Conservation (phyloP, 2,113 vertebrate species). For the Lophochroa leadbeateri region DNA sequence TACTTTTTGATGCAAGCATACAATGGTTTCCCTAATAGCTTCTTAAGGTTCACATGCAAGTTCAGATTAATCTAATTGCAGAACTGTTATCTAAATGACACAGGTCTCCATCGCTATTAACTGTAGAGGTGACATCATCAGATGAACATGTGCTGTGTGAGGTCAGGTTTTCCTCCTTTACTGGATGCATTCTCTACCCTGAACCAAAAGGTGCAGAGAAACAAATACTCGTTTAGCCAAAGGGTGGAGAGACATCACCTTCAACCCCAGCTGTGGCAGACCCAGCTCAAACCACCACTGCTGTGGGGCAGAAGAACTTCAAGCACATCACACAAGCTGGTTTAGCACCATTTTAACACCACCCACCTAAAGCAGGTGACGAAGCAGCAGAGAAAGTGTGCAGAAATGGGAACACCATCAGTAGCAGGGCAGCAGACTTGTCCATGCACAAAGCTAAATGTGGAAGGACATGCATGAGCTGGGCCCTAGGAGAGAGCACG, state of each 20-base stretch:
- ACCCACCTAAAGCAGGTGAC: fast-evolving
- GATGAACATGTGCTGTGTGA: background rate
- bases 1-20: background rate
- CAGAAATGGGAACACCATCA: fast-evolving
- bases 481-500: background rate
- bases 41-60: background rate
- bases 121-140: background rate
- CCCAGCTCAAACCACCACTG: no score
- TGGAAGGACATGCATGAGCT: background rate
- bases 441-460: fast-evolving
- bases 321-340: background rate
- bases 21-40: background rate
- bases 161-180: background rate
- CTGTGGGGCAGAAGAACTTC: background rate
- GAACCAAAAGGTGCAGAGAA: background rate
- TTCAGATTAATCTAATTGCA: constrained; percentile 20
- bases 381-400: background rate
- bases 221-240: background rate
- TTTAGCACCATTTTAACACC: background rate
- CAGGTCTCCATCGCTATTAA: background rate
- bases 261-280: background rate
- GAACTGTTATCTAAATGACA: background rate
- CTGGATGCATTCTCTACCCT: background rate
- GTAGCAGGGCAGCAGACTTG: background rate
- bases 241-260: fast-evolving